phyloP scores from a whole-genome alignment of 2,797 vertebrate genomes.

The Orientallactaga sibirica region DNA sequence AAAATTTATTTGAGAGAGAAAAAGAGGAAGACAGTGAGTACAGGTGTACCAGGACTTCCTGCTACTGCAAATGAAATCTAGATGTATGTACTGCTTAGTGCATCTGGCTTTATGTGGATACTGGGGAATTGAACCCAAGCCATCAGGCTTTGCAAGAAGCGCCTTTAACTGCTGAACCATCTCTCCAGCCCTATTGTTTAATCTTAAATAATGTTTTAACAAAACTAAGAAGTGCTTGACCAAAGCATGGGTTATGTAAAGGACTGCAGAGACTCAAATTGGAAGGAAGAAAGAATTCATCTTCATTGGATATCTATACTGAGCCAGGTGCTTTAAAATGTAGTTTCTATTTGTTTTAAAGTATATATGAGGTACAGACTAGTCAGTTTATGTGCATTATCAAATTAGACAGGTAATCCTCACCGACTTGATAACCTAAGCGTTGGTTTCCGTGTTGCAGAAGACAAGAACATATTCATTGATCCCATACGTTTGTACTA shows the following conservation, averaged over 20 bases:
- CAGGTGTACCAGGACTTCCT: too few species aligned
- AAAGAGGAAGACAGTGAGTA: too few species aligned
- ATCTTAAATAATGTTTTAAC: background rate
- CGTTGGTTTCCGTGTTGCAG: background rate
- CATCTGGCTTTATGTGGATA: too few species aligned
- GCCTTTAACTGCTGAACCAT: too few species aligned
- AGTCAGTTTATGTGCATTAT: slow-evolving; percentile 18
- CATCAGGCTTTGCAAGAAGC: too few species aligned
- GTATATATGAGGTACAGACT: background rate
- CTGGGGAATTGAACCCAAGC: too few species aligned
- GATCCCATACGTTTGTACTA: background rate
- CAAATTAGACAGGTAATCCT: slow-evolving; percentile 3
- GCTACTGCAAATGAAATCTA: too few species aligned
- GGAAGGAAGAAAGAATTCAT: slow-evolving; percentile 25
- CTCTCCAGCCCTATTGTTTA: background rate
- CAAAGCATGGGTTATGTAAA: background rate
- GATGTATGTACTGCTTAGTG: too few species aligned
- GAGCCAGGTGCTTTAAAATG: slow-evolving; percentile 5
- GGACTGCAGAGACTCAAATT: background rate
- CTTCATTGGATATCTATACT: slow-evolving; percentile 5
- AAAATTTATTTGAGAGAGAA: too few species aligned
- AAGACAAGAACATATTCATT: slow-evolving; percentile 8
- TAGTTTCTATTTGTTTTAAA: slow-evolving; percentile 47
- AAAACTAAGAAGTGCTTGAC: background rate
- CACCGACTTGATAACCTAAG: slow-evolving; percentile 14